Conservation (phyloP, 2,797 vertebrate genomes). For the Hylomyscus alleni region DNA sequence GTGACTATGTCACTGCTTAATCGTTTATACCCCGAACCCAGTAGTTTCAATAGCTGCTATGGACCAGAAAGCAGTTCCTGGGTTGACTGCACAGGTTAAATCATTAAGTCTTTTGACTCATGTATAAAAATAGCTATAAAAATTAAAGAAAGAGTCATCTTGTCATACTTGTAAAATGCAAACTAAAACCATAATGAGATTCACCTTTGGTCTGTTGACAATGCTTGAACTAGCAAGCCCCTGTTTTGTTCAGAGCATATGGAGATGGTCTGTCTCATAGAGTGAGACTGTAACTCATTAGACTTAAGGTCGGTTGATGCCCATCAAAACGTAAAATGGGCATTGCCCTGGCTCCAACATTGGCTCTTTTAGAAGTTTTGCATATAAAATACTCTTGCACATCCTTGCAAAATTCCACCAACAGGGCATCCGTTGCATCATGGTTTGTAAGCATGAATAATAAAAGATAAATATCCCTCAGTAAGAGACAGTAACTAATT, state of each 20-base stretch:
- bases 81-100: conserved; percentile 5
- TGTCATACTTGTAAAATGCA: conserved; percentile 32
- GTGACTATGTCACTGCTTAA: neutral
- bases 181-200: conserved; percentile 45
- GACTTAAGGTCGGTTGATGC: conserved; percentile 1
- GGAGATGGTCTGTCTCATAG: conserved; percentile 16
- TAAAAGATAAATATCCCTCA: conserved; percentile 40
- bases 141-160: conserved; percentile 41
- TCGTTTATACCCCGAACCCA: neutral
- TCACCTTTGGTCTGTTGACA: conserved; percentile 39
- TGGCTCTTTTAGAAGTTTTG: conserved; percentile 59
- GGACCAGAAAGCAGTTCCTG: neutral
- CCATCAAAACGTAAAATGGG: conserved; percentile 1
- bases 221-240: conserved; percentile 40
- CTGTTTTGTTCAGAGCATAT: conserved; percentile 29
- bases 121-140: conserved; percentile 32
- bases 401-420: neutral
- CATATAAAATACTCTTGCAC: conserved; percentile 41
- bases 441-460: conserved; percentile 37
- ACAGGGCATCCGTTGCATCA: neutral
- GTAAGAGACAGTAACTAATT: conserved; percentile 32
- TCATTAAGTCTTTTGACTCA: conserved; percentile 46
- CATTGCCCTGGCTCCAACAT: conserved; percentile 1
- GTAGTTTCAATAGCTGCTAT: conserved; percentile 42
- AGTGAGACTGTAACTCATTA: neutral